These are phyloP conservation scores for Hoplodrina ambigua DNA, from an alignment of 2,888 invertebrate genomes.

Conservation along the genomic window DNA sequence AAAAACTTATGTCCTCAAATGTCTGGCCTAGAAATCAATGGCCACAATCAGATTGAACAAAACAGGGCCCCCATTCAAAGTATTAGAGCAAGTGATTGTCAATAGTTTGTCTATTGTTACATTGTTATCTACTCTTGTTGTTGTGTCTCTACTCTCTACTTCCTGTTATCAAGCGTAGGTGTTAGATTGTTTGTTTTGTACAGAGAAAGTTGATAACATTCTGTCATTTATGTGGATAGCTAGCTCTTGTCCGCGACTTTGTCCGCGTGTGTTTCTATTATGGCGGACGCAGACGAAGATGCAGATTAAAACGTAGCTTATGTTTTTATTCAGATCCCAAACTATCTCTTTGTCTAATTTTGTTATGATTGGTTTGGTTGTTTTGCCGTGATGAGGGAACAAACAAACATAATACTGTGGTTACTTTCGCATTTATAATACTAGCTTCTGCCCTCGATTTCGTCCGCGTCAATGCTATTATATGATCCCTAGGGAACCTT, in stretches of 20 bases:
- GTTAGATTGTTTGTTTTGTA: slow-evolving; percentile 61
- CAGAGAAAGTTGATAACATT: slow-evolving; percentile 66
- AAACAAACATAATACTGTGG: too few relatives aligned
- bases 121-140: slow-evolving; percentile 76
- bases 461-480: too few relatives aligned
- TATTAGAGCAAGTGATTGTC: slow-evolving; percentile 67
- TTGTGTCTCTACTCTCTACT: too few relatives aligned
- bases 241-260: background rate
- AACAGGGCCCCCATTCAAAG: slow-evolving; percentile 39
- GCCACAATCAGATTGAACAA: slow-evolving; percentile 36
- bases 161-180: slow-evolving; percentile 75
- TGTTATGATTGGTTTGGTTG: too few relatives aligned
- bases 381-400: too few relatives aligned
- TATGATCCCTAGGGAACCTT: too few relatives aligned
- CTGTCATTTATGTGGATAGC: slow-evolving; percentile 27
- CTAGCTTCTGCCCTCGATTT: too few relatives aligned
- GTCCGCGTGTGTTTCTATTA: background rate
- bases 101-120: slow-evolving; percentile 73
- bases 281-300: too few relatives aligned
- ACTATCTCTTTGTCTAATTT: too few relatives aligned
- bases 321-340: too few relatives aligned
- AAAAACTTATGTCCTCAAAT: slow-evolving; percentile 1
- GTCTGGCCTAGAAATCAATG: slow-evolving; percentile 15
- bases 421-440: too few relatives aligned
- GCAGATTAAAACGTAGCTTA: too few relatives aligned